Evolutionary conservation across 2,888 invertebrate species (phyloP), one percentile per base, ranked within the genome.

Genomic region (Silvanus unidentatus): DNA sequence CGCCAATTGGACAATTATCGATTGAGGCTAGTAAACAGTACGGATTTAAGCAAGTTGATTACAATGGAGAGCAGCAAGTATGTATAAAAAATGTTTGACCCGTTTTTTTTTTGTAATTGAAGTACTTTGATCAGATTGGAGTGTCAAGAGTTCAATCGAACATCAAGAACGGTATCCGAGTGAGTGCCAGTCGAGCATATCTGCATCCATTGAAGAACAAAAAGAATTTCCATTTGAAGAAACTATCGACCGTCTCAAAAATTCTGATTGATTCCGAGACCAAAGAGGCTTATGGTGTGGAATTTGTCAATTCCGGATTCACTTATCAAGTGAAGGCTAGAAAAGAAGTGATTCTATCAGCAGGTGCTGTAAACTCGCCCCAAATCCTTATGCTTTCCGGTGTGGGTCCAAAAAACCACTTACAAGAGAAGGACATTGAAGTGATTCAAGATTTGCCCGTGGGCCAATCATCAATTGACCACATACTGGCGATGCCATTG

Each of bases 11-110:
- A 22, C 22, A 22, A 3, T 5, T 22, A 5, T 22, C 86, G 60
- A 72, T 80, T 39, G 74, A 76, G 53, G 80, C 82, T 1, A 81
- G 82, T 1, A 64, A 73, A 35, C 82, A 85, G 59, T 63, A 84
- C 16, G 86, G 86, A 1, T 84, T 81, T 43, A 13, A 34, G 13
- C 10, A 22, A 16, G 13, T n/a, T 10, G 46, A 46, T 37, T 36
- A 40, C 56, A 68, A 77, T 44, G 75, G 81, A 62, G 77, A 74
- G 40, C 86, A 86, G 64, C 81, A 83, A 22, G 22, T 22, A 8
- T 5, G 22, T 22, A 22, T 5, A 22, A 22, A 22, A 22, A 22
- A 8, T 5, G 22, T 22, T 22, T 8, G 4, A 22, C 3, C 3
- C 3, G 22, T 22, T 22, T 22, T 22, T 22, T 22, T 8, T 8